phyloP scores from a whole-genome alignment of 1,140 invertebrate genomes.

The Asbolus verrucosus region DNA sequence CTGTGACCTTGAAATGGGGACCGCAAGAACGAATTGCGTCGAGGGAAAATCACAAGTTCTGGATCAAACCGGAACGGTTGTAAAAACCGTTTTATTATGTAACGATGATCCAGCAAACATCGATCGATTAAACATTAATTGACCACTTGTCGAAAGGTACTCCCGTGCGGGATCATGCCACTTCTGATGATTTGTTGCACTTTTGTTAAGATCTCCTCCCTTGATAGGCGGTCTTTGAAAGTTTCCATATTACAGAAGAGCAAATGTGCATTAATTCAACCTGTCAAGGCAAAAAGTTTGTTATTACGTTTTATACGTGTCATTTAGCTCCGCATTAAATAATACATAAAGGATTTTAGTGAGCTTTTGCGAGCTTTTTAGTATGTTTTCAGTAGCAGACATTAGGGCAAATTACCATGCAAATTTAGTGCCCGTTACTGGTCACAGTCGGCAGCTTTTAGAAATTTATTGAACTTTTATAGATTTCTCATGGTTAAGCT shows the following conservation, averaged over 20 bases:
- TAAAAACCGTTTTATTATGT: not conserved
- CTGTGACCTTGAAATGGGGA: conserved; percentile 1
- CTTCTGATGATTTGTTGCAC: not conserved
- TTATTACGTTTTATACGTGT: not conserved
- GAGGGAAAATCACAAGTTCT: not conserved
- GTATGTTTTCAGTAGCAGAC: not conserved
- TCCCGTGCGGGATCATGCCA: no score
- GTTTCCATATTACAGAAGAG: not conserved
- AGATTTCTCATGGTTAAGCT: not conserved
- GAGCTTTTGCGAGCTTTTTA: conserved; percentile 25
- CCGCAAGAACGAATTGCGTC: conserved; percentile 1
- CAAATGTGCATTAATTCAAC: conserved; percentile 2
- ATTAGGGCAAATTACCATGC: conserved; percentile 21
- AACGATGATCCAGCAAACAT: not conserved
- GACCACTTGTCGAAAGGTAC: conserved; percentile 21
- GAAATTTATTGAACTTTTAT: conserved; percentile 5
- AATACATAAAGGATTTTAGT: conserved; percentile 15
- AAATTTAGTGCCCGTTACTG: conserved; percentile 16
- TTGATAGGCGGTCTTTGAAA: not conserved
- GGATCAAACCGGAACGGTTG: not conserved
- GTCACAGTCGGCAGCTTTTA: no score
- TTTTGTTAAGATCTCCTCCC: not conserved
- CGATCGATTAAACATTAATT: conserved; percentile 27
- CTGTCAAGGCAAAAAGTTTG: conserved; percentile 6
- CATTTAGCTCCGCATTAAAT: not conserved